Conservation (phyloP, 2,797 vertebrate genomes). For the Tapera naevia region DNA sequence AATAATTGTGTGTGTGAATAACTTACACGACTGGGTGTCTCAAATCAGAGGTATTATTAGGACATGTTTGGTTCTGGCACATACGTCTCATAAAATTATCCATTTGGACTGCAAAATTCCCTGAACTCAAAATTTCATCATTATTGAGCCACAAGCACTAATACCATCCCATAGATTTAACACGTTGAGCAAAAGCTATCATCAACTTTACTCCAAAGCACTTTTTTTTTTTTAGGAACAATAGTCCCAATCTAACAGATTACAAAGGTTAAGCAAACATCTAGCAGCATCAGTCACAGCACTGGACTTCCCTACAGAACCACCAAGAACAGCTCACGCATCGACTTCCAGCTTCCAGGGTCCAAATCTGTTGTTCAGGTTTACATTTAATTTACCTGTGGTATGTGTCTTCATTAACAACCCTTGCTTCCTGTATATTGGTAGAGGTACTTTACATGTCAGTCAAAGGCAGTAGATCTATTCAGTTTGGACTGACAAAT, state of each 20-base stretch:
- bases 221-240: too few relatives aligned
- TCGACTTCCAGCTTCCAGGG: background rate
- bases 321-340: background rate
- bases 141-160: background rate
- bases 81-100: background rate
- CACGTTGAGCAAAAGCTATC: background rate
- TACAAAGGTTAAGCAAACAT: background rate
- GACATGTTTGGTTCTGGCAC: background rate
- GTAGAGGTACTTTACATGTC: background rate
- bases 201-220: too few relatives aligned
- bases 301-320: background rate
- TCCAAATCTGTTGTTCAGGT: background rate
- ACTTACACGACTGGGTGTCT: background rate
- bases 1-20: background rate
- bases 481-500: background rate
- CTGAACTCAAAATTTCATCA: background rate
- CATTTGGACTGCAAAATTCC: background rate
- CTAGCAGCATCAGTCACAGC: background rate
- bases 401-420: background rate
- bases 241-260: background rate
- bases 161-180: background rate
- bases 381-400: background rate
- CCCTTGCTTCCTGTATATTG: background rate
- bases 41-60: background rate
- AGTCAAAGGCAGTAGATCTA: background rate